A percentile compares a stretch with the other conserved stretches of the same genome.
These are phyloP conservation scores for Seriola quinqueradiata DNA, from an alignment of 2,113 vertebrate species.

Conservation along the genomic window DNA sequence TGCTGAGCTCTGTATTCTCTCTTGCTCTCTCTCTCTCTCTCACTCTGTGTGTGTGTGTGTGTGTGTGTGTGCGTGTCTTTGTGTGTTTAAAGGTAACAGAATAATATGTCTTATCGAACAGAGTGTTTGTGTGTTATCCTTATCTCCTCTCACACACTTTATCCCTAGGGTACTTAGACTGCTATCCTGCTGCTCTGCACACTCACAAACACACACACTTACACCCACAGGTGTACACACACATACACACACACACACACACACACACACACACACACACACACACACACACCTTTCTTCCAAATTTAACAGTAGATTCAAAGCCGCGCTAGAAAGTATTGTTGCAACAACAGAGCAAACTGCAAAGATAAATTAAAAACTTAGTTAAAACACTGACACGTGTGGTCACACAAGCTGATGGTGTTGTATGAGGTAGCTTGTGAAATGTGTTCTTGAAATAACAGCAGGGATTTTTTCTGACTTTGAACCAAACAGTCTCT, in stretches of 20 bases:
- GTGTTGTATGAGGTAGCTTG: neutral
- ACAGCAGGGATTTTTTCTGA: neutral
- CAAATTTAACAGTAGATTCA: constrained; percentile 11
- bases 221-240: neutral
- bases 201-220: neutral
- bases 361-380: neutral
- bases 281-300: neutral
- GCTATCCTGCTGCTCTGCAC: constrained; percentile 53
- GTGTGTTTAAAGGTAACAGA: constrained; percentile 47
- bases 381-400: neutral
- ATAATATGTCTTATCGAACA: constrained; percentile 55
- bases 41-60: neutral
- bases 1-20: neutral
- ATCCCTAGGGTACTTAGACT: constrained; percentile 60
- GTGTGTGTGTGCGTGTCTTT: neutral
- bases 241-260: neutral
- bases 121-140: constrained; percentile 57
- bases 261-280: neutral
- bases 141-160: constrained; percentile 69
- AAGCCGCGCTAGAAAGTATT: neutral
- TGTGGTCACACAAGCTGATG: neutral
- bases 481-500: no score
- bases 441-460: neutral
- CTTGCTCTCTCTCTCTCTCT: no score
- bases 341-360: neutral